phyloP scores from a whole-genome alignment of 2,888 invertebrate species.

The Xylota segnis region DNA sequence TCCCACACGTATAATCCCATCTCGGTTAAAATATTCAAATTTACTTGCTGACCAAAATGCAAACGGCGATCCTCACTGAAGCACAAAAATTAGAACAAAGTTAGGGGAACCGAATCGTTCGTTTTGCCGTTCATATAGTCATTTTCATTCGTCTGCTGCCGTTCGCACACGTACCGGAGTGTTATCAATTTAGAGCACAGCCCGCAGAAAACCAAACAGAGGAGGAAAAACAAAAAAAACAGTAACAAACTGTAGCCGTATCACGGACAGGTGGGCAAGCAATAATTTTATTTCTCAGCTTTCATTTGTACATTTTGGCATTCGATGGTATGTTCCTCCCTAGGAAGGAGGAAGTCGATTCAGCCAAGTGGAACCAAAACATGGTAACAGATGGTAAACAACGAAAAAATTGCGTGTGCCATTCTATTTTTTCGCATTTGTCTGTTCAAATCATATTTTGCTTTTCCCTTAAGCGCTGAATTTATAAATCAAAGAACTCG shows the following conservation, averaged over 20 bases:
- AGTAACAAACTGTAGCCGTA: constrained; percentile 27
- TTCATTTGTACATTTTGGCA: constrained; percentile 33
- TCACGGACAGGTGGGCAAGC: constrained; percentile 55
- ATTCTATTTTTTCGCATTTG: constrained; percentile 16
- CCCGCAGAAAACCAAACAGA: constrained; percentile 23
- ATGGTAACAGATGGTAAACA: not conserved
- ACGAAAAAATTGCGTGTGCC: constrained; percentile 34
- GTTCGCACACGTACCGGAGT: constrained; percentile 4
- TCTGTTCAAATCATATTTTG: not conserved
- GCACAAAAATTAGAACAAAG: constrained; percentile 65
- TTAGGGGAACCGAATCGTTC: constrained; percentile 38
- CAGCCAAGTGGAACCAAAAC: constrained; percentile 43
- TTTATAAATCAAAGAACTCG: not conserved
- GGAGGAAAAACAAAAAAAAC: constrained; percentile 6
- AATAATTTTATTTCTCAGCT: constrained; percentile 28
- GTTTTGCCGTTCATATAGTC: constrained; percentile 17
- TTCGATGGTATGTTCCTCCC: constrained; percentile 40
- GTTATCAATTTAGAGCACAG: constrained; percentile 44
- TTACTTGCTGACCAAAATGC: constrained; percentile 9
- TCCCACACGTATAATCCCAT: constrained; percentile 10
- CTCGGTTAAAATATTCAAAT: constrained; percentile 45
- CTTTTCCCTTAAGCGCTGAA: constrained; percentile 10
- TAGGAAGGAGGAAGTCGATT: constrained; percentile 58
- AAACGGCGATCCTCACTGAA: constrained; percentile 53
- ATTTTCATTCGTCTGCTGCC: constrained; percentile 16